Percentiles rank a stretch among this genome's conserved stretches.
These are phyloP conservation scores for Phylloscopus trochilus DNA, from an alignment of 2,113 vertebrate species.

Conservation along the genomic window DNA sequence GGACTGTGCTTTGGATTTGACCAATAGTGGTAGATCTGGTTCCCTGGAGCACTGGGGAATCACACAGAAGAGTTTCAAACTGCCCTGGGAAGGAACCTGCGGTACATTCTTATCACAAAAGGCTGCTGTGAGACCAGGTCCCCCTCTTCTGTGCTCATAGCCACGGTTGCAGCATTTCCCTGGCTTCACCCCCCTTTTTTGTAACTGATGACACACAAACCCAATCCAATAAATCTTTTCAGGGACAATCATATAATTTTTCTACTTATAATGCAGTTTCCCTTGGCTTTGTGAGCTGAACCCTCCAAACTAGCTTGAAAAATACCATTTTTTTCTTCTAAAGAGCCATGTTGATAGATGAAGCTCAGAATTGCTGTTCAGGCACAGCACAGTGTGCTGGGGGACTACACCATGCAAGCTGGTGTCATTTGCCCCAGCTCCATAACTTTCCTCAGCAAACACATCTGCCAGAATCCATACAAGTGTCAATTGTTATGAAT, in stretches of 20 bases:
- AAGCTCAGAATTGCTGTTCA: neutral
- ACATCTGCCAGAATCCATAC: neutral
- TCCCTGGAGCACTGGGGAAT: neutral
- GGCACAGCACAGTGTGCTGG: neutral
- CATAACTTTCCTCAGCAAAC: neutral
- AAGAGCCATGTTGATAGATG: neutral
- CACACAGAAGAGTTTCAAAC: neutral
- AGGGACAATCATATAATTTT: neutral
- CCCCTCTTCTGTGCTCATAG: neutral
- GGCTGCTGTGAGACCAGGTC: neutral
- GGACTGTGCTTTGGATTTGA: neutral
- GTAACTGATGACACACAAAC: neutral
- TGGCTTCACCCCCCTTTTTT: neutral
- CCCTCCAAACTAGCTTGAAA: neutral
- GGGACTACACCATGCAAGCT: neutral
- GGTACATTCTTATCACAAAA: rapidly evolving
- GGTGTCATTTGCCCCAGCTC: neutral
- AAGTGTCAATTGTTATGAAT: neutral
- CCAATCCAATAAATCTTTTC: neutral
- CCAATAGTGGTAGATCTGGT: neutral
- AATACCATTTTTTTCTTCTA: neutral
- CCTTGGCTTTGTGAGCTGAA: neutral
- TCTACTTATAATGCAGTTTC: neutral
- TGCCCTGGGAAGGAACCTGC: neutral
- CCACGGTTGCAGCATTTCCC: neutral